Base-by-base conservation (phyloP, 1,140 invertebrate genomes). In the Monochamus saltuarius region DNA sequence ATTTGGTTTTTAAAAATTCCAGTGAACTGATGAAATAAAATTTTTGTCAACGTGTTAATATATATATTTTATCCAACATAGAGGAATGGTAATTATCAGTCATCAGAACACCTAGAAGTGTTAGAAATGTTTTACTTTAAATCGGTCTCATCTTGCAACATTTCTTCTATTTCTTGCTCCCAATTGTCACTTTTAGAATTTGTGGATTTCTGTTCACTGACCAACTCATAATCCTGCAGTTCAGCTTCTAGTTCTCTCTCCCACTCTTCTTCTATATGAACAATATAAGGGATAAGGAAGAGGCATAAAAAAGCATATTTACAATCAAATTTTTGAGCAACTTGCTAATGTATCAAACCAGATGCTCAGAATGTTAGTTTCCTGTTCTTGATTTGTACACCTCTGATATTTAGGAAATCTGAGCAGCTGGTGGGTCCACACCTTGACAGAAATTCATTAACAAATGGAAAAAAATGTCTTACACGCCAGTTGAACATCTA, bases 231-330 rank as follows among this genome's bases (percentile, higher is more conserved):
- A 75, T 95, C 92, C 78, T 94, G 91, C 62, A 95, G 83, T 81
- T 95, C 92, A 47, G 90, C 90, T 77, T 94, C 91, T 72, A 95
- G 81, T 79, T 95, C 93, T 72, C 90, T 89, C 81, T 95, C 92
- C 91, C 92, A 94, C 81, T 94, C 90, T 80, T 94, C 90, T 84
- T 92, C 89, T 87, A 69, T 54, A 42, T 47, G 61, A 65, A 66
- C 63, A 69, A 60, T 59, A 69, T 56, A 51, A 67, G 65, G 70
- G 64, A 65, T 65, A 58, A 70, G 69, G 65, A 66, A 51, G 66
- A 70, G 36, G 16, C 37, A 51, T n/a, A 42, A 16, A 19, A 60
- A 56, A 42, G 10, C 34, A 52, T 50, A 35, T 35, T 17, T 60
- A 43, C 34, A 58, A 29, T 47, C 38, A 40, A 52, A 61, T 45